These are phyloP conservation scores for Melieria crassipennis DNA, from an alignment of 2,888 invertebrate genomes.

Conservation along the genomic window DNA sequence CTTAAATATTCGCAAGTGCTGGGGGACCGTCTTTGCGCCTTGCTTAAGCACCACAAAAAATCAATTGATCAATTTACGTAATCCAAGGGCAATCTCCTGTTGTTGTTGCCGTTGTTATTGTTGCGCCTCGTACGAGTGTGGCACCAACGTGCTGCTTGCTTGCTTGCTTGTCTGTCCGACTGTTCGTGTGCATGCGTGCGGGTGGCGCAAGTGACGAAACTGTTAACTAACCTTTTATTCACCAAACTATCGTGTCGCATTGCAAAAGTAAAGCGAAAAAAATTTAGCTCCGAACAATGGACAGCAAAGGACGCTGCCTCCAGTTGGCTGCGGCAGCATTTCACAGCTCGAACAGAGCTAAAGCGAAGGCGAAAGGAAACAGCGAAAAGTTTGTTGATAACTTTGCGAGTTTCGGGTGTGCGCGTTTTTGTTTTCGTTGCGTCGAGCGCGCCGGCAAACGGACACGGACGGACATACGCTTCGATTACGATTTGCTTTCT, in stretches of 20 bases:
- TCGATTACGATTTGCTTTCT: too few relatives aligned
- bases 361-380: background rate
- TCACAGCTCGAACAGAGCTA: background rate
- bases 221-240: background rate
- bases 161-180: background rate
- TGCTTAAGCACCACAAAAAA: background rate
- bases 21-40: too few relatives aligned
- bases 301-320: background rate
- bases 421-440: too few relatives aligned
- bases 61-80: conserved; percentile 29
- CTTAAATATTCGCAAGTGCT: too few relatives aligned
- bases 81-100: conserved; percentile 11
- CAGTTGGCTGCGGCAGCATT: background rate
- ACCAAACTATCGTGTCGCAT: background rate
- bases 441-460: too few relatives aligned
- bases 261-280: background rate
- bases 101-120: background rate
- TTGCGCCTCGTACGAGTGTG: background rate
- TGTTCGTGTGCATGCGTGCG: background rate
- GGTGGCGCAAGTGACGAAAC: conserved; percentile 4
- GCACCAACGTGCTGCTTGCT: background rate
- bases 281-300: background rate
- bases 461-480: too few relatives aligned
- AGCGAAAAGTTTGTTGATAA: background rate
- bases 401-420: conserved; percentile 1